Conservation (phyloP, 2,888 invertebrate species). For the Tinea semifulvella region DNA sequence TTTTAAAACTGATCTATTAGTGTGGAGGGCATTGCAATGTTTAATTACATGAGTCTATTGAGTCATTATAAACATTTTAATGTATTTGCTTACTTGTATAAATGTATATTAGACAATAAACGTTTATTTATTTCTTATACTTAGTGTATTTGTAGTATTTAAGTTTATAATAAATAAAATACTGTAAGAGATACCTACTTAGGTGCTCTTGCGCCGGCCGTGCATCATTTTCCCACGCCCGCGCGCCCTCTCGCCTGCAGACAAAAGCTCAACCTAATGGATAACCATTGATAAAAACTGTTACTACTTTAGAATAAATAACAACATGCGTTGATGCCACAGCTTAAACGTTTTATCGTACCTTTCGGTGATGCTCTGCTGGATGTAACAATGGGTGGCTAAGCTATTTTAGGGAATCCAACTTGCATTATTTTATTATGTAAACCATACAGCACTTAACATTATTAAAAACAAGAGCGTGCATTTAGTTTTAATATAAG, state of each 20-base stretch:
- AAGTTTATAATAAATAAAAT: slow-evolving; percentile 5
- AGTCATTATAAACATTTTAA: too few relatives aligned
- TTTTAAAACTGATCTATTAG: too few relatives aligned
- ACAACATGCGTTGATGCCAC: slow-evolving; percentile 23
- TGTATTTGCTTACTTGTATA: too few relatives aligned
- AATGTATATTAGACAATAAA: too few relatives aligned
- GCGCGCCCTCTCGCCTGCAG: slow-evolving; percentile 17
- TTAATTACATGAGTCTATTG: too few relatives aligned
- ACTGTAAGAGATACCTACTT: neutral
- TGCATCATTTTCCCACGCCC: slow-evolving; percentile 23
- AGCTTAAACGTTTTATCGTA: slow-evolving; percentile 14
- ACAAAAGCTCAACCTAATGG: slow-evolving; percentile 24
- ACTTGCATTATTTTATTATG: neutral
- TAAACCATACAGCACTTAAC: too few relatives aligned
- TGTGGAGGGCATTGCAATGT: too few relatives aligned
- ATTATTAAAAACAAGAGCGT: too few relatives aligned
- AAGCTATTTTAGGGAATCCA: neutral
- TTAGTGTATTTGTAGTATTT: too few relatives aligned
- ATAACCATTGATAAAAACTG: slow-evolving; percentile 36
- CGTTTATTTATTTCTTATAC: neutral
- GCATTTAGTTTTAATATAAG: too few relatives aligned
- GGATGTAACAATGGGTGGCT: slow-evolving; percentile 3
- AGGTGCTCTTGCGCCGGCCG: slow-evolving; percentile 1
- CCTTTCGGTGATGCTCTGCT: neutral
- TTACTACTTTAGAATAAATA: slow-evolving; percentile 43